Percentiles rank a stretch among this genome's conserved stretches.
phyloP scores from a whole-genome alignment of 2,797 vertebrate species.

The Mallotus villosus region DNA sequence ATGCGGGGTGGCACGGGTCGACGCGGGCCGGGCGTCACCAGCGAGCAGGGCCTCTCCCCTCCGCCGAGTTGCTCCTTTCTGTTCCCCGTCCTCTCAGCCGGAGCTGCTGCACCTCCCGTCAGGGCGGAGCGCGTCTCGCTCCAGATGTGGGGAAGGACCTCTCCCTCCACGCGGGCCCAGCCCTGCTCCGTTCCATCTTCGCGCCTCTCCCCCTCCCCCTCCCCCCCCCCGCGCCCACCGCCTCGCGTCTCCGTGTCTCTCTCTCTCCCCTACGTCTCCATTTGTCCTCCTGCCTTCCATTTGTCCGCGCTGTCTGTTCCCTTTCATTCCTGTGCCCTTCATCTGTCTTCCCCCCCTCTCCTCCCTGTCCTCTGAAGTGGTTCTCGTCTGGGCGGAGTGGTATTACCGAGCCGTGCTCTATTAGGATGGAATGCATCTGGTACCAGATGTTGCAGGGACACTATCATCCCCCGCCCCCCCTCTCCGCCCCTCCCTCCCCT shows the following conservation, averaged over 20 bases:
- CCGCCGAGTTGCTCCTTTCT: constrained; percentile 24
- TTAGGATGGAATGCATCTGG: constrained; percentile 68
- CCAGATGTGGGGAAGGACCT: constrained; percentile 74
- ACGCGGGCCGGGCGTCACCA: neutral
- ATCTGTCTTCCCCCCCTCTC: constrained; percentile 19
- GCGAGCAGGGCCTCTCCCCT: neutral
- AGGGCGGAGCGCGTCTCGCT: constrained; percentile 58
- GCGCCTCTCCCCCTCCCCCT: constrained; percentile 27
- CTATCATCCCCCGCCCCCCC: constrained; percentile 39
- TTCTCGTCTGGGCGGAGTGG: constrained; percentile 49
- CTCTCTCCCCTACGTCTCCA: neutral
- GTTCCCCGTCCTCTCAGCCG: constrained; percentile 46
- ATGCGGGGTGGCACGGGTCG: constrained; percentile 41
- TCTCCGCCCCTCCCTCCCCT: constrained; percentile 51
- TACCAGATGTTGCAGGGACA: constrained; percentile 75
- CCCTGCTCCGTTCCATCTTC: constrained; percentile 39
- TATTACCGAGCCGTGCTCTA: constrained; percentile 69
- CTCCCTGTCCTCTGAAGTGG: constrained; percentile 42
- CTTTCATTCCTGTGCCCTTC: neutral
- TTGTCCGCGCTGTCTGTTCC: constrained; percentile 19
- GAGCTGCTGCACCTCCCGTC: constrained; percentile 68
- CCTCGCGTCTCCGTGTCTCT: constrained; percentile 38
- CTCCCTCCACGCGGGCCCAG: neutral
- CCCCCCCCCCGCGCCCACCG: constrained; percentile 19
- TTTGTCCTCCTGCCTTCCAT: constrained; percentile 13